Evolutionary conservation across 2,888 invertebrate species (phyloP).

Genomic region (Pristionchus japonicus): DNA sequence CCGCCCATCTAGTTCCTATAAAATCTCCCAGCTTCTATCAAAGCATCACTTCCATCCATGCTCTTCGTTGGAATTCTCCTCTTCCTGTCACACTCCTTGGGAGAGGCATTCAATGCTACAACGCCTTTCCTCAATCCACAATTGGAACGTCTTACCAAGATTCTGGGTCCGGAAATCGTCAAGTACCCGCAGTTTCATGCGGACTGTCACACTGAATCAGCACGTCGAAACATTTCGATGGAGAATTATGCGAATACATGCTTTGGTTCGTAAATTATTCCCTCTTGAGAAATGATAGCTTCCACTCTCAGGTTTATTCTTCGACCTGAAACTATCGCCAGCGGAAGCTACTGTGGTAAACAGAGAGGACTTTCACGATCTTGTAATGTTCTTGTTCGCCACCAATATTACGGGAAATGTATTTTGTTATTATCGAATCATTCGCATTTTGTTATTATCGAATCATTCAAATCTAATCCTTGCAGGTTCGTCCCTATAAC

Average conservation of each 20-base stretch:
- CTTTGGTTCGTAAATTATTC: too few species aligned
- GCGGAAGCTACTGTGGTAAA: not conserved
- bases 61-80: too few species aligned
- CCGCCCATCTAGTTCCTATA: too few species aligned
- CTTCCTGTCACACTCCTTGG: too few species aligned
- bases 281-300: too few species aligned
- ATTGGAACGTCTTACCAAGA: not conserved
- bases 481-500: not conserved
- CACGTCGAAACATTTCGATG: not conserved
- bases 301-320: not conserved
- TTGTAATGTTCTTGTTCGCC: not conserved
- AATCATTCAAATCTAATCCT: not conserved
- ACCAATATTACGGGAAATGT: not conserved
- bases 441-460: too few species aligned
- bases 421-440: not conserved
- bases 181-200: not conserved
- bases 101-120: too few species aligned
- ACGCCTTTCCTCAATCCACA: not conserved
- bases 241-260: not conserved
- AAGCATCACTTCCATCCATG: too few species aligned
- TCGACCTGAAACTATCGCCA: not conserved
- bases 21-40: too few species aligned
- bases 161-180: not conserved
- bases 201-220: not conserved
- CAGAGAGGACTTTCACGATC: not conserved